Conservation (phyloP, 2,797 vertebrate genomes). For the Schizothorax lantsangensis region DNA sequence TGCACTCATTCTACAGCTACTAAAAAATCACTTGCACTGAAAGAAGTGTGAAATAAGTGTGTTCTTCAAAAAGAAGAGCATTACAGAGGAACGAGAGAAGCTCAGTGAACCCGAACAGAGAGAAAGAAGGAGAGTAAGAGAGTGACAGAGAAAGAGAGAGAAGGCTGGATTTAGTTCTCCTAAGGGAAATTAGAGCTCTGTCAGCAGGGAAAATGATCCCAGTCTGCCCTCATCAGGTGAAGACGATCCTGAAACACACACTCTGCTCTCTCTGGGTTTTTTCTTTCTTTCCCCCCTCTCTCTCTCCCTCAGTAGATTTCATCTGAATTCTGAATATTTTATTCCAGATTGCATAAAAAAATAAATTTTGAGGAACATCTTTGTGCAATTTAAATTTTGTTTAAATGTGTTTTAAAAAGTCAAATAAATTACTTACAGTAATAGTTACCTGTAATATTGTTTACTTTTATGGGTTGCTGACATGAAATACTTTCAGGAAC, state of each 20-base stretch:
- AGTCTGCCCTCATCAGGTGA: constrained; percentile 84
- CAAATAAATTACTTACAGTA: background rate
- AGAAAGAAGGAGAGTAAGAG: constrained; percentile 32
- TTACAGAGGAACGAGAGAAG: constrained; percentile 52
- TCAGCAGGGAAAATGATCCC: constrained; percentile 75
- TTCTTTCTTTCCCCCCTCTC: background rate
- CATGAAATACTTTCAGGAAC: background rate
- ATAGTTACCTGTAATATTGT: background rate
- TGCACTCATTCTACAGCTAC: background rate
- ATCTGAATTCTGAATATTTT: constrained; percentile 6
- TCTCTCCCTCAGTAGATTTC: background rate
- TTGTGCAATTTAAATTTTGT: background rate
- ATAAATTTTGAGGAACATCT: background rate
- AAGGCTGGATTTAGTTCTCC: constrained; percentile 51
- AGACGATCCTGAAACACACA: constrained; percentile 66
- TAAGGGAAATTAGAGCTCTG: constrained; percentile 62
- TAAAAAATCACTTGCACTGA: background rate
- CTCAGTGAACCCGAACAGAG: constrained; percentile 59
- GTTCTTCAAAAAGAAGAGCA: constrained; percentile 44
- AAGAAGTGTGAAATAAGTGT: constrained; percentile 36
- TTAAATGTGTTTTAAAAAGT: background rate
- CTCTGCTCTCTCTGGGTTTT: constrained; percentile 63
- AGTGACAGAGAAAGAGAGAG: constrained; percentile 33
- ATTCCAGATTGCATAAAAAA: background rate
- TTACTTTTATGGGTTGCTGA: background rate